Base-by-base conservation (phyloP, 2,797 vertebrate species). In the Emys orbicularis region DNA sequence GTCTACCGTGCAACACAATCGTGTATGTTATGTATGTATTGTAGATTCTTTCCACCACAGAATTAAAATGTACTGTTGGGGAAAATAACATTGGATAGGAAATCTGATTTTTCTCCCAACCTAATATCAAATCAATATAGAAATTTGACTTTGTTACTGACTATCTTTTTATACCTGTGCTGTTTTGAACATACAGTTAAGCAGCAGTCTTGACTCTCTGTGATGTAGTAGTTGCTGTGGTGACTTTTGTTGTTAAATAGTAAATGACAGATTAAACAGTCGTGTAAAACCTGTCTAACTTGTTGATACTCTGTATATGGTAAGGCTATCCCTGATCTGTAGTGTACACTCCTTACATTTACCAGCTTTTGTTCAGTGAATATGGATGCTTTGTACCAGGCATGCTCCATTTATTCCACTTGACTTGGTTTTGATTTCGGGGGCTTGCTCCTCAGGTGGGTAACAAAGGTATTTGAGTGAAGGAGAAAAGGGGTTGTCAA, bases 401-500 rank as follows among this genome's bases (percentile, higher is more conserved):
- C 56, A 3, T 41, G 52, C 31, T 86, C 81, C 54, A 34, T 88
- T n/a, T 53, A 13, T 97, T 87, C 90, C 88, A 49, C 89, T 96
- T 79, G 56, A 50, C n/a, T 97, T 15, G 74, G 8, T 94, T 95
- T 95, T 92, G 84, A 88, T 90, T 65, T 77, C 79, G 52, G 91
- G 37, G 68, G 16, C 37, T 82, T 89, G 91, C 56, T 97, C 76
- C 86, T 92, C 29, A 56, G 84, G 87, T 65, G 12, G 53, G 95
- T 93, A 94, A 61, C 7, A 85, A 85, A 59, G 83, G 81, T 72
- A 83, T 80, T 83, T 93, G 88, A 96, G 79, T 82, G 81, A 77
- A 95, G 83, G 83, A 96, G 94, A 95, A 97, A 92, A 93, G 81
- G 31, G 88, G 88, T 85, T 96, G 89, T 96, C 93, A 96, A 74